These are phyloP conservation scores for Enhydra lutris DNA, from an alignment of 2,113 vertebrate species.

Conservation along the genomic window DNA sequence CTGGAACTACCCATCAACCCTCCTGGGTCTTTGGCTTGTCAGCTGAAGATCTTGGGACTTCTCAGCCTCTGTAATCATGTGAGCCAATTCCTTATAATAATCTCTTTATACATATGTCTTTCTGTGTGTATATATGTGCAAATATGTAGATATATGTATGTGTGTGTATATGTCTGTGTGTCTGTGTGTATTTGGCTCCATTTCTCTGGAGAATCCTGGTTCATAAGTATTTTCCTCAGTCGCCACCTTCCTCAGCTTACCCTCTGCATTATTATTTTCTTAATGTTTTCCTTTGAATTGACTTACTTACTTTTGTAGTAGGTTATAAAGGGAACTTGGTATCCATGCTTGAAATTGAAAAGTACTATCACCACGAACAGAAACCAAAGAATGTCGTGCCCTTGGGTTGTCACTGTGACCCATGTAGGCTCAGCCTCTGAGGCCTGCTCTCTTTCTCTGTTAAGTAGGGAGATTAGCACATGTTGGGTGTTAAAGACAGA, in stretches of 20 bases:
- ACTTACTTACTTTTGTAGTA: not conserved
- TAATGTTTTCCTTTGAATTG: not conserved
- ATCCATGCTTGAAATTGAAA: not conserved
- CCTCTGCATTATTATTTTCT: not conserved
- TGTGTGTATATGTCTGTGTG: not conserved
- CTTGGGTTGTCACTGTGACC: fast-evolving
- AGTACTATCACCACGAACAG: fast-evolving
- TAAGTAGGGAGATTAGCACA: not conserved
- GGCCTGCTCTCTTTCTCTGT: not conserved
- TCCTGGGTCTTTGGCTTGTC: not conserved
- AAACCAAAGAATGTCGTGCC: fast-evolving
- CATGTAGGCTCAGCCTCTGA: fast-evolving
- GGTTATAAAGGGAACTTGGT: not conserved
- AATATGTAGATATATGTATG: not conserved
- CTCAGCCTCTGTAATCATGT: not conserved
- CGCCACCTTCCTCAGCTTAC: not conserved
- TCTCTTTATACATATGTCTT: not conserved
- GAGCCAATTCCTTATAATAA: not conserved
- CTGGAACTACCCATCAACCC: too few relatives aligned
- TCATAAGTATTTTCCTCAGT: not conserved
- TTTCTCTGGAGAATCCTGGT: not conserved
- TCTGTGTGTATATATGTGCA: too few relatives aligned
- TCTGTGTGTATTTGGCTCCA: not conserved
- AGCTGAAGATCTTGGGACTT: not conserved
- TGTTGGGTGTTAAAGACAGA: not conserved